A percentile compares a stretch with the other conserved stretches of the same genome.
These are phyloP conservation scores for Dynastes maya DNA, from an alignment of 2,888 invertebrate genomes.

Conservation along the genomic window DNA sequence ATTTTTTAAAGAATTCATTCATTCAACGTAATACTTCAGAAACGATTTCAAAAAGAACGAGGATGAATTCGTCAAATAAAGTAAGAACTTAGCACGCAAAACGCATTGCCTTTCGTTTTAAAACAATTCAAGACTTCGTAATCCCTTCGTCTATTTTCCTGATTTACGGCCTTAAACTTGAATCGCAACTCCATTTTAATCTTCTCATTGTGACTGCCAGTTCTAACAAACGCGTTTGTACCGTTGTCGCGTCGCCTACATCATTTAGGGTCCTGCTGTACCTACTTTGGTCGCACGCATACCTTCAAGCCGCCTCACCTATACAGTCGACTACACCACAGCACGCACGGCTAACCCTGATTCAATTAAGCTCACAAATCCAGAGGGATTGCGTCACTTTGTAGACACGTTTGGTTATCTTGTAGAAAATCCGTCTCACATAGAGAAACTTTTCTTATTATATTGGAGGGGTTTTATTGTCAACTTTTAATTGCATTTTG, in stretches of 20 bases:
- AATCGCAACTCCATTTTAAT: constrained; percentile 57
- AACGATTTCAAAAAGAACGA: no score
- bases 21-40: no score
- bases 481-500: constrained; percentile 41
- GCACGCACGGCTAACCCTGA: constrained; percentile 54
- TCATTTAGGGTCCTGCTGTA: background rate
- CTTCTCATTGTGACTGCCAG: constrained; percentile 54
- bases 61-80: no score
- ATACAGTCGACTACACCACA: constrained; percentile 46
- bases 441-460: constrained; percentile 46
- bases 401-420: constrained; percentile 44
- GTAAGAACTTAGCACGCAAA: no score
- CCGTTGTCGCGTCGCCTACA: background rate
- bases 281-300: background rate
- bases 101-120: background rate
- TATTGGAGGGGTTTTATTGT: constrained; percentile 33
- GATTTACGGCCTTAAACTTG: constrained; percentile 56
- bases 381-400: constrained; percentile 39
- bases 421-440: constrained; percentile 29
- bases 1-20: no score
- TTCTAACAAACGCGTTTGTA: constrained; percentile 54
- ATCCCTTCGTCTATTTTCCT: constrained; percentile 55
- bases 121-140: constrained; percentile 53
- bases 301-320: constrained; percentile 43
- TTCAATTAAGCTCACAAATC: constrained; percentile 54